phyloP scores from a whole-genome alignment of 2,113 vertebrate genomes.

The Callithrix jacchus region DNA sequence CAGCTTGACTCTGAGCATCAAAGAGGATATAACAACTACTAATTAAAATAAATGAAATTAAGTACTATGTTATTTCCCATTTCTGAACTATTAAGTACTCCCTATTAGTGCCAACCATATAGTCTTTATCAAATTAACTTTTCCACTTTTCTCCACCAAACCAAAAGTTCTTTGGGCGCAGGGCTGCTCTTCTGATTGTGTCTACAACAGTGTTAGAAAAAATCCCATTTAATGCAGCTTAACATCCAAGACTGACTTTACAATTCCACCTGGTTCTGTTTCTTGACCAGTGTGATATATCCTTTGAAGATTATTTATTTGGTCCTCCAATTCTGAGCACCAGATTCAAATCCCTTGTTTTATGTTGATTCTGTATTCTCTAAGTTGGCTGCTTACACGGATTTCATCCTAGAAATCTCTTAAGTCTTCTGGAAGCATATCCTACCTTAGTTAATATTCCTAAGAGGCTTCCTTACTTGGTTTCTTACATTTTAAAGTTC shows the following conservation, averaged over 20 bases:
- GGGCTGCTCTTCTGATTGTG: background rate
- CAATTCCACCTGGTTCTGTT: background rate
- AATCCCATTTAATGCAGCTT: background rate
- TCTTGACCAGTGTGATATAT: background rate
- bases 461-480: background rate
- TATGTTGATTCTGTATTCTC: background rate
- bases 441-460: background rate
- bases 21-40: background rate
- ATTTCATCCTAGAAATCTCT: background rate
- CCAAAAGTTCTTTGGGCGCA: background rate
- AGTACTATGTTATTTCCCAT: background rate
- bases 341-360: background rate
- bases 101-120: background rate
- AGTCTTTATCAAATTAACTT: conserved; percentile 27
- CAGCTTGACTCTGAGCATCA: background rate
- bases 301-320: background rate
- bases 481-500: background rate
- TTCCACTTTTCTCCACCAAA: background rate
- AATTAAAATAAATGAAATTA: conserved; percentile 30
- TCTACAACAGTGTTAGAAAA: background rate
- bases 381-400: background rate
- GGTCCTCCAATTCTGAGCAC: background rate
- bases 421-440: background rate
- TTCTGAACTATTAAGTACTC: conserved; percentile 40
- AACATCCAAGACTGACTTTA: background rate